Percentiles rank a stretch among this genome's conserved stretches.
These are phyloP conservation scores for Sebastolobus alascanus DNA, from an alignment of 2,797 vertebrate species.

Conservation along the genomic window DNA sequence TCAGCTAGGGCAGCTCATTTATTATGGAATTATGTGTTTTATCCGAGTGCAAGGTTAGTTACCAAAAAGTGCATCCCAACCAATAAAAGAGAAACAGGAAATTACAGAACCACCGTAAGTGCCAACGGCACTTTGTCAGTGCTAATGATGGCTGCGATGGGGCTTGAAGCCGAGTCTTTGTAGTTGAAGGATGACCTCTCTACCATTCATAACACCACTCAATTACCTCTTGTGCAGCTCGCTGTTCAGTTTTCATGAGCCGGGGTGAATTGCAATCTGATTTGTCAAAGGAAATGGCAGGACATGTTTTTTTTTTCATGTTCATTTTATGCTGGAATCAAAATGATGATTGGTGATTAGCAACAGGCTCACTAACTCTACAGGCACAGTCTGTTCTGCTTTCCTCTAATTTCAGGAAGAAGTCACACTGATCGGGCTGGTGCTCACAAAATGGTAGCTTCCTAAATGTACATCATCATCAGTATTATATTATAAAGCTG, in stretches of 20 bases:
- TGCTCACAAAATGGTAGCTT: neutral
- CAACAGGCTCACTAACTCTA: conserved; percentile 43
- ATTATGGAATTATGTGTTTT: neutral
- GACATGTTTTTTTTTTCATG: conserved; percentile 40
- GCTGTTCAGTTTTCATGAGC: conserved; percentile 1
- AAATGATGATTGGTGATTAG: conserved; percentile 55
- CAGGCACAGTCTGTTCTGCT: conserved; percentile 11
- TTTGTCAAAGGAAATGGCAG: conserved; percentile 25
- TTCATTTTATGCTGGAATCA: conserved; percentile 27
- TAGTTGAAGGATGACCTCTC: conserved; percentile 17
- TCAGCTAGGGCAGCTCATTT: neutral
- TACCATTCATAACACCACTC: neutral
- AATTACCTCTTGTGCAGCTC: neutral
- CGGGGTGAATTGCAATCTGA: neutral
- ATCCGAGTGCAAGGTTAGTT: conserved; percentile 1
- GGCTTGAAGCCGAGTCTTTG: conserved; percentile 10
- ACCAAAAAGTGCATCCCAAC: neutral
- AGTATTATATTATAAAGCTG: neutral
- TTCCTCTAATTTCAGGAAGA: conserved; percentile 8
- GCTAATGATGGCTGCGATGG: conserved; percentile 9
- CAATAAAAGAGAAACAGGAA: conserved; percentile 31
- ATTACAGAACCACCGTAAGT: neutral
- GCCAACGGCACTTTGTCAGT: neutral
- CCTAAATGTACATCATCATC: neutral
- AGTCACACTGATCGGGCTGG: neutral